Base-by-base conservation (phyloP, 2,113 vertebrate species). In the Calypte anna region DNA sequence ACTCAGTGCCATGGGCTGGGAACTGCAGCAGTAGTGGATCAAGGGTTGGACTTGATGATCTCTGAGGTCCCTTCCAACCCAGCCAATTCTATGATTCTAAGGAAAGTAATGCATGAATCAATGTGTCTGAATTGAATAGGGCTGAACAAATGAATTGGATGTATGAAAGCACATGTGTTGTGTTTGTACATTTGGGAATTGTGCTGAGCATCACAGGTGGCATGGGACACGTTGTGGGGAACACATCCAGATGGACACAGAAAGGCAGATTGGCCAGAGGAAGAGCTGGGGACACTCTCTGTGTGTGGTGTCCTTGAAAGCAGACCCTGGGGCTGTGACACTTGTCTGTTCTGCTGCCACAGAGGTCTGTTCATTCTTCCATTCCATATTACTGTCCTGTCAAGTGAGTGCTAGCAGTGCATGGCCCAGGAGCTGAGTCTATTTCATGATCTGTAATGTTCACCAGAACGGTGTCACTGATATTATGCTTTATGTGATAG, bases 91-190 rank as follows among this genome's bases (percentile, higher is more conserved):
- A 33, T 33, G 33, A 33, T 33, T 33, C 33, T 33, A 33, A 88
- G 79, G 82, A 67, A 91, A 96, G 72, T 4, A 91, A 83, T n/a
- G 67, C 38, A 59, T 77, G 67, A 93, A 90, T 93, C 87, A 83
- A 91, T 15, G 72, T 68, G 82, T 63, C 63, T 91, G 82, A 67
- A 83, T 81, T 91, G 86, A 94, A 67, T 4, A 70, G 76, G 70
- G 75, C 53, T 81, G 68, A 94, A 78, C 1, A 0, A 80, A 70
- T 21, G 28, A 83, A 91, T 48, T 14, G 3, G 25, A 18, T 33
- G 10, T 61, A 61, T 57, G 50, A 58, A 73, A 79, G 51, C 25
- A 15, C 2, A 0, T 0, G 12, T 28, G 33, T 44, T 54, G 21
- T 46, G 44, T 75, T 77, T 85, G 78, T 31, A 50, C 30, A 22